A percentile compares a stretch with the other conserved stretches of the same genome.
Evolutionary conservation across 2,113 vertebrate species (phyloP).

Genomic region (Bubalus kerabau): DNA sequence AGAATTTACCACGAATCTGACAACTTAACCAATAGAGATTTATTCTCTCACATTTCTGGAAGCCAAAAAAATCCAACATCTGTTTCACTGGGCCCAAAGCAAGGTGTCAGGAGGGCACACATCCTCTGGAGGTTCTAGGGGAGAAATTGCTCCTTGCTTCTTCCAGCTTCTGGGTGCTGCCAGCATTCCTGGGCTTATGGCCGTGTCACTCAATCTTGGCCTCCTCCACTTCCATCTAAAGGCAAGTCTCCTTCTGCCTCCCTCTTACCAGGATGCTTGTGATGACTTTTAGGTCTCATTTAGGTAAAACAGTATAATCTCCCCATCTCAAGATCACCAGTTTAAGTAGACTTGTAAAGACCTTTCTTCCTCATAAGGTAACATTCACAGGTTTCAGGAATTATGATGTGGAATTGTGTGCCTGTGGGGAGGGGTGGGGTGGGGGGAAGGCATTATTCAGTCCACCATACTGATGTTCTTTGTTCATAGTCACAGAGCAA

Average conservation of each 20-base stretch:
- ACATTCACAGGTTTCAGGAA: background rate
- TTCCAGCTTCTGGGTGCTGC: background rate
- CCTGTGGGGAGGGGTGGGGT: accelerated
- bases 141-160: background rate
- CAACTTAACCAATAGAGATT: background rate
- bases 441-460: background rate
- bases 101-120: background rate
- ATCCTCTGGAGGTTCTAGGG: background rate
- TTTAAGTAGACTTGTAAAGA: background rate
- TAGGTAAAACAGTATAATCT: background rate
- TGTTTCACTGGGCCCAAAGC: background rate
- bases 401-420: background rate
- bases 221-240: background rate
- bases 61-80: background rate
- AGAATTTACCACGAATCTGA: background rate
- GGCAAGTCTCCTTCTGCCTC: background rate
- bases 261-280: background rate
- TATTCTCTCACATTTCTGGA: background rate
- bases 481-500: background rate
- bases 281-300: background rate
- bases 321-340: background rate
- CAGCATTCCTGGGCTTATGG: background rate
- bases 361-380: background rate
- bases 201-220: background rate
- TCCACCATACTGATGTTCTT: background rate